These are phyloP conservation scores for Aradophagus sp. DNA, from an alignment of 1,140 invertebrate species.

Conservation along the genomic window DNA sequence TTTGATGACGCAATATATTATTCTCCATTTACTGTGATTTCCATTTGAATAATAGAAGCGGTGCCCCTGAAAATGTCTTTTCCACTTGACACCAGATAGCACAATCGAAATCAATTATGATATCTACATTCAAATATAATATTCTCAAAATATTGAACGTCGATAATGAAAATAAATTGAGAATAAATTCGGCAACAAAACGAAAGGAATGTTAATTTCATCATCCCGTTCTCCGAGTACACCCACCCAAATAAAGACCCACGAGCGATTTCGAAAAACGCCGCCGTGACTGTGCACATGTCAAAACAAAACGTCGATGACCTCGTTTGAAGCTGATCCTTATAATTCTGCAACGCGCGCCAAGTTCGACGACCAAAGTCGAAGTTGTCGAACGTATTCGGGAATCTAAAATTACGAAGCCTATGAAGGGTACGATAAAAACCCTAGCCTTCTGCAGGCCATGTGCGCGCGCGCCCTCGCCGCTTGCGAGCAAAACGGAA, in stretches of 20 bases:
- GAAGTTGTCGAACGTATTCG: constrained; percentile 63
- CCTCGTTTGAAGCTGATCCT: constrained; percentile 19
- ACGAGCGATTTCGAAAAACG: constrained; percentile 20
- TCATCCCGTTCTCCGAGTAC: too few relatives aligned
- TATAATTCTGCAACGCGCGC: constrained; percentile 12
- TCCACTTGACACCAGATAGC: too few relatives aligned
- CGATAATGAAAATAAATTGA: too few relatives aligned
- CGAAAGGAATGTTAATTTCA: too few relatives aligned
- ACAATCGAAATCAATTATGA: too few relatives aligned
- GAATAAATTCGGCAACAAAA: too few relatives aligned
- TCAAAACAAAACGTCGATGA: constrained; percentile 48
- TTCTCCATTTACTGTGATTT: too few relatives aligned
- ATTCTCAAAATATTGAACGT: too few relatives aligned
- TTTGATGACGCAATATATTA: too few relatives aligned
- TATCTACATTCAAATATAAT: too few relatives aligned
- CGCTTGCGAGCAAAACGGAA: constrained; percentile 63
- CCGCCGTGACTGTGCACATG: constrained; percentile 26
- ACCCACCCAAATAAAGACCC: not conserved
- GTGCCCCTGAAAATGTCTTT: too few relatives aligned
- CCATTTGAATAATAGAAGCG: too few relatives aligned
- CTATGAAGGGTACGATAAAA: constrained; percentile 66
- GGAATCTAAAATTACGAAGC: constrained; percentile 73
- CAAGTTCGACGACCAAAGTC: constrained; percentile 54
- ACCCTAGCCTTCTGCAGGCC: constrained; percentile 63
- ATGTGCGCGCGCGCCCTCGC: constrained; percentile 66